These are phyloP conservation scores for Caerostris extrusa DNA, from an alignment of 1,140 invertebrate genomes.

Conservation along the genomic window DNA sequence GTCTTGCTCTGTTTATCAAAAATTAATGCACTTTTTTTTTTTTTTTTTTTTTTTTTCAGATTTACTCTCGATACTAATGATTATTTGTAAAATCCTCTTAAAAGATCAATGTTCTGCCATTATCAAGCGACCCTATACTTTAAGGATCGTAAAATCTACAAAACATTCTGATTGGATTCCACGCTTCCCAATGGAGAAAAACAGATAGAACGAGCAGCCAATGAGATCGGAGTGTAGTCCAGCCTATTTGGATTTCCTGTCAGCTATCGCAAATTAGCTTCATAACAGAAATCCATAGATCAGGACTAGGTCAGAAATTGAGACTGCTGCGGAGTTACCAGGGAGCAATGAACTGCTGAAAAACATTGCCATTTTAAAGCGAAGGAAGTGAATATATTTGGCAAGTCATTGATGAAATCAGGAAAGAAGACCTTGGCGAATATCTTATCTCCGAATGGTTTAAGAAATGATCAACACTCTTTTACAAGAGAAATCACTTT, in stretches of 20 bases:
- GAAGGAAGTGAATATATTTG: constrained; percentile 5
- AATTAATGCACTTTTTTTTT: too few species aligned
- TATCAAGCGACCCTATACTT: too few species aligned
- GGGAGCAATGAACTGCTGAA: neutral
- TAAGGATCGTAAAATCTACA: too few species aligned
- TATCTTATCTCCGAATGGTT: neutral
- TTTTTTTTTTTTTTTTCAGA: too few species aligned
- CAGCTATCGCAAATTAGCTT: neutral
- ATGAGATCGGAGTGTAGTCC: neutral
- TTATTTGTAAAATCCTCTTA: too few species aligned
- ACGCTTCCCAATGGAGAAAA: neutral
- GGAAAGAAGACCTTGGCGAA: constrained; percentile 7
- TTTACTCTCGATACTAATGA: too few species aligned
- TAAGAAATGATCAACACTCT: neutral
- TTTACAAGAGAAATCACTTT: constrained; percentile 20
- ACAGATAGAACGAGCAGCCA: neutral
- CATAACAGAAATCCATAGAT: neutral
- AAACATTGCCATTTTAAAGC: neutral
- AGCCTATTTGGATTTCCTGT: neutral
- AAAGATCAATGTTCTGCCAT: too few species aligned
- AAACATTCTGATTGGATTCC: neutral
- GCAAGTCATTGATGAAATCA: constrained; percentile 23
- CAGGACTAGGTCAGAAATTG: constrained; percentile 37
- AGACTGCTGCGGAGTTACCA: constrained; percentile 3
- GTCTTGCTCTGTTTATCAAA: too few species aligned